phyloP scores from a whole-genome alignment of 64 coral and sea anemone species.

The Stylophora pistillata region DNA sequence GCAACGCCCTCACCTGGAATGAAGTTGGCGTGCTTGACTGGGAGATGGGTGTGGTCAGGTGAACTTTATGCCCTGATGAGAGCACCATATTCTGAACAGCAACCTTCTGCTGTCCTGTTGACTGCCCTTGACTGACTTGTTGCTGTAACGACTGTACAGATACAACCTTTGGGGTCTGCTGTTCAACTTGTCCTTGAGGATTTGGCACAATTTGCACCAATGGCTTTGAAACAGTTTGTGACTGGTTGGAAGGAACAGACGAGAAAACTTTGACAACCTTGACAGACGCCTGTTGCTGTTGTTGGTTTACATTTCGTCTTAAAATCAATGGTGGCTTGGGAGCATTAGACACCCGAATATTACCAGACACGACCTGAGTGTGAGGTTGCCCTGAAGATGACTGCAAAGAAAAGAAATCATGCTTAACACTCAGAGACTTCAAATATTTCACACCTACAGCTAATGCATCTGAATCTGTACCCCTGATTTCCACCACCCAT shows the following conservation, averaged over 20 bases:
- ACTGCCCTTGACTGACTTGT: neutral
- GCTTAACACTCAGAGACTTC: neutral
- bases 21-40: neutral
- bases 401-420: neutral
- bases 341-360: neutral
- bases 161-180: conserved; percentile 69
- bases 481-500: too few relatives aligned
- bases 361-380: neutral
- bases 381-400: neutral
- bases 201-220: conserved; percentile 19
- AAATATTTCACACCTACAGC: neutral
- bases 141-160: conserved; percentile 51
- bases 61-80: conserved; percentile 35
- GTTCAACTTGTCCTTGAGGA: conserved; percentile 31
- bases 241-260: neutral
- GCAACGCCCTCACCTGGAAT: neutral
- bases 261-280: conserved; percentile 40
- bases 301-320: neutral
- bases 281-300: conserved; percentile 15
- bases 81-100: conserved; percentile 27
- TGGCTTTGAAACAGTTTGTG: neutral
- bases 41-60: conserved; percentile 13
- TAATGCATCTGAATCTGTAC: too few relatives aligned
- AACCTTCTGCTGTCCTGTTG: conserved; percentile 29
- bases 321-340: neutral